phyloP scores from a whole-genome alignment of 2,888 invertebrate species.

The Pristionchus maxplancki region DNA sequence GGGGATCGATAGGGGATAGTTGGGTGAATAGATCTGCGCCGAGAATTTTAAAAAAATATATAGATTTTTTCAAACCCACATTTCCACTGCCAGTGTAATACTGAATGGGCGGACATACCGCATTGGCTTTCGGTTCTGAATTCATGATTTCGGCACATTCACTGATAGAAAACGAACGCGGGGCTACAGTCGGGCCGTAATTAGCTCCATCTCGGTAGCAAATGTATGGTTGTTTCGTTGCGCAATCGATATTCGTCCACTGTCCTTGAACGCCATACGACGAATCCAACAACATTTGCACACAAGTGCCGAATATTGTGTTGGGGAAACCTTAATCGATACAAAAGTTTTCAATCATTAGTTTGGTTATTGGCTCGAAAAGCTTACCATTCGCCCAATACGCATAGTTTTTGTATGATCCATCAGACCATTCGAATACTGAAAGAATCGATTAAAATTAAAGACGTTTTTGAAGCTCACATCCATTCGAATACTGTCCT shows the following conservation, averaged over 20 bases:
- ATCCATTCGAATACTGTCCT: neutral
- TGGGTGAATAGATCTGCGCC: slow-evolving; percentile 40
- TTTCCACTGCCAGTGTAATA: neutral
- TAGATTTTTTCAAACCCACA: neutral
- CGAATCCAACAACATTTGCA: neutral
- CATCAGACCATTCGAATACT: neutral
- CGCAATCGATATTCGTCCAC: slow-evolving; percentile 12
- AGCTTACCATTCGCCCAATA: neutral
- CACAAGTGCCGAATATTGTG: neutral
- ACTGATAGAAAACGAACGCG: neutral
- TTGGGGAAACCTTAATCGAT: neutral
- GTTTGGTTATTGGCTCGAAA: no score
- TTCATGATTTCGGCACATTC: neutral
- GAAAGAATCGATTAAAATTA: neutral
- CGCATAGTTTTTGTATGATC: neutral
- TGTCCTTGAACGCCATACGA: neutral
- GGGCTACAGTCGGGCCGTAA: neutral
- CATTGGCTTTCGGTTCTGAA: neutral
- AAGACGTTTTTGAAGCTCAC: neutral
- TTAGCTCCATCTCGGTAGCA: neutral
- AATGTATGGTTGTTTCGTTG: neutral
- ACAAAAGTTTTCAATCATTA: no score
- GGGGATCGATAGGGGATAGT: slow-evolving; percentile 21
- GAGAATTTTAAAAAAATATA: neutral
- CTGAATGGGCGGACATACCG: neutral